phyloP scores from a whole-genome alignment of 2,888 invertebrate species.

The Diplolepis rosae region DNA sequence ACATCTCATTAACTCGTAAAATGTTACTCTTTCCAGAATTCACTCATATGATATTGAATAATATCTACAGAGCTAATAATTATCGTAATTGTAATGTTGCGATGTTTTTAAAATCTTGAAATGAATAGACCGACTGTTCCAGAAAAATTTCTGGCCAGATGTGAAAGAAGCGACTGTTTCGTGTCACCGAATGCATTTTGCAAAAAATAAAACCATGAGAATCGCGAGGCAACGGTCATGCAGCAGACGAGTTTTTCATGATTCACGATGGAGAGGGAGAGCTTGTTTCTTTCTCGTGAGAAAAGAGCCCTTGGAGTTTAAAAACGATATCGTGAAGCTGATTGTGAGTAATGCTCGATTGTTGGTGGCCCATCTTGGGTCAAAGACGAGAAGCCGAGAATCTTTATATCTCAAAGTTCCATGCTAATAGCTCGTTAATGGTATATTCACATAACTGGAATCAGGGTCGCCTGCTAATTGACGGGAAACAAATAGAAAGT shows the following conservation, averaged over 20 bases:
- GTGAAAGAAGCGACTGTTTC: constrained; percentile 27
- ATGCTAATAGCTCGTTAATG: neutral
- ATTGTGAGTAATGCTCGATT: constrained; percentile 38
- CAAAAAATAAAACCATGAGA: constrained; percentile 51
- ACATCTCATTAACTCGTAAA: too few relatives aligned
- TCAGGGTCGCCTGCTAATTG: constrained; percentile 41
- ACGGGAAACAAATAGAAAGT: constrained; percentile 47
- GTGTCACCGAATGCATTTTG: constrained; percentile 55
- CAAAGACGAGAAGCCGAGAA: neutral
- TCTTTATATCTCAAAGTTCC: neutral
- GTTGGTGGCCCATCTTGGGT: constrained; percentile 26
- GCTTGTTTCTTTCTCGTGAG: constrained; percentile 57
- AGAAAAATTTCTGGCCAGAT: constrained; percentile 7
- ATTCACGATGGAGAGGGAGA: constrained; percentile 30
- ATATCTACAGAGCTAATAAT: too few relatives aligned
- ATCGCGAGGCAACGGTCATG: constrained; percentile 35
- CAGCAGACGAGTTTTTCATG: constrained; percentile 22
- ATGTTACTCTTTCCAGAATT: too few relatives aligned
- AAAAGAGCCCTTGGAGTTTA: constrained; percentile 52
- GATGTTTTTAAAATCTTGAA: neutral
- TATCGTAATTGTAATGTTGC: too few relatives aligned
- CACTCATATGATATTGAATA: too few relatives aligned
- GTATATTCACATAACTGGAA: constrained; percentile 13
- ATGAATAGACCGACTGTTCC: neutral
- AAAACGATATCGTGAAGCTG: constrained; percentile 38